Evolutionary conservation across 2,113 vertebrate species (phyloP).

Genomic region (Rhineura floridana): DNA sequence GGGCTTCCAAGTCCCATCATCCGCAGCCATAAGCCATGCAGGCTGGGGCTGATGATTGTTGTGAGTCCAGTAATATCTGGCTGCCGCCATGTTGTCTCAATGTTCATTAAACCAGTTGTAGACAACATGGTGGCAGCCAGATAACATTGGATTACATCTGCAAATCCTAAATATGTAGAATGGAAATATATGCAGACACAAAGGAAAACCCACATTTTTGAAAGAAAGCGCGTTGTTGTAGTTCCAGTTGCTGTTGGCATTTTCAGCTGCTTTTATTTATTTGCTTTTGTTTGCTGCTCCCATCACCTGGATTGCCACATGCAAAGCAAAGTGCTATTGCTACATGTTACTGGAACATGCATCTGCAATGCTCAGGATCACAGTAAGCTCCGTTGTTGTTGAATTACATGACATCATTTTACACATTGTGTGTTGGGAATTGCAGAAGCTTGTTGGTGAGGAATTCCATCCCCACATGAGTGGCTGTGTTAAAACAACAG

Average conservation of each 20-base stretch:
- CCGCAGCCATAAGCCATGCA: no score
- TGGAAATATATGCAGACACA: not conserved
- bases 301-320: not conserved
- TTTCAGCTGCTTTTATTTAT: no score
- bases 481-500: not conserved
- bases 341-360: not conserved
- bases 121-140: no score
- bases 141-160: no score
- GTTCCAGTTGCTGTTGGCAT: not conserved
- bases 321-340: not conserved
- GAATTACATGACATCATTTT: not conserved
- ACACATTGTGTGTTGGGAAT: not conserved
- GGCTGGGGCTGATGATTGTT: no score
- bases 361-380: not conserved
- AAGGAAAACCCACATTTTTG: not conserved
- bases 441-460: not conserved
- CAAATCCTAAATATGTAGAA: not conserved
- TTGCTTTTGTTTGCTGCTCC: no score
- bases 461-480: not conserved
- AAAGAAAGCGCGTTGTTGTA: accelerated
- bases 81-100: no score
- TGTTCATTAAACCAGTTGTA: no score
- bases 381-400: not conserved
- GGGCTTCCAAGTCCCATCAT: no score
- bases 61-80: no score